Evolutionary conservation across 2,888 invertebrate genomes (phyloP).

Genomic region (Selenia dentaria): DNA sequence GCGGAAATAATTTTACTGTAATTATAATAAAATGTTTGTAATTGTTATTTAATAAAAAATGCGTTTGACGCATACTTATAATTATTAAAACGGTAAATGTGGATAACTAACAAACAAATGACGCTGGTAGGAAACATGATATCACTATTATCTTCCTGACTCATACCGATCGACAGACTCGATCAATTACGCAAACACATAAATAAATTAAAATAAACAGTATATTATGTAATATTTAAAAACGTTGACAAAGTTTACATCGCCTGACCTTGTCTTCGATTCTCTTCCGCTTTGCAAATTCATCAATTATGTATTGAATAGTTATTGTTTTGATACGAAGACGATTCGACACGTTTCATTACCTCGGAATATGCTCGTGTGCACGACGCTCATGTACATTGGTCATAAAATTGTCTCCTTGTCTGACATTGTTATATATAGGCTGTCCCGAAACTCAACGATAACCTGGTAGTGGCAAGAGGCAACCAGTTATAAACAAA

Average conservation of each 20-base stretch:
- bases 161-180: conserved; percentile 10
- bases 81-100: too few species aligned
- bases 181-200: conserved; percentile 1
- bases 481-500: too few species aligned
- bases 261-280: conserved; percentile 7
- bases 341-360: conserved; percentile 31
- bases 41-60: too few species aligned
- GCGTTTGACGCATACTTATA: too few species aligned
- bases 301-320: neutral
- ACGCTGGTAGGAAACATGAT: conserved; percentile 6
- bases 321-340: conserved; percentile 3
- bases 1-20: too few species aligned
- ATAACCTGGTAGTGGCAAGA: too few species aligned
- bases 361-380: conserved; percentile 5
- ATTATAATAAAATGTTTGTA: too few species aligned
- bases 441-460: too few species aligned
- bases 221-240: conserved; percentile 8
- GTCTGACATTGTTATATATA: too few species aligned
- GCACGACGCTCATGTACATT: neutral
- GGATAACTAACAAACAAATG: too few species aligned
- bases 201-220: conserved; percentile 1
- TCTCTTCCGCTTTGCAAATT: conserved; percentile 15
- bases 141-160: conserved; percentile 9
- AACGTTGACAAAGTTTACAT: conserved; percentile 3
- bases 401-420: too few species aligned